phyloP scores from a whole-genome alignment of 2,797 vertebrate species.

The Melanotaenia trifasciata region DNA sequence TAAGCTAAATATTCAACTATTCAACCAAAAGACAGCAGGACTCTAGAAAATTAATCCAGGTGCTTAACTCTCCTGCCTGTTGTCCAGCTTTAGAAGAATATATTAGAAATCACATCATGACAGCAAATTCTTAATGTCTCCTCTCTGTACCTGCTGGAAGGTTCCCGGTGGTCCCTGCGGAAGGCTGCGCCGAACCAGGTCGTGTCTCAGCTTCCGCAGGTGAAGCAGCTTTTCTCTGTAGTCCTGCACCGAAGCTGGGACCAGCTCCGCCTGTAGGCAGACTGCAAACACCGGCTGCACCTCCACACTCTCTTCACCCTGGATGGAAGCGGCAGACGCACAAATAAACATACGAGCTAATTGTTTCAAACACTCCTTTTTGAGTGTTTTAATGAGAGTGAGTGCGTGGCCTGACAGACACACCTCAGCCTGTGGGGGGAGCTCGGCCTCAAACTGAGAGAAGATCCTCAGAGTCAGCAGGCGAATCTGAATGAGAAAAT shows the following conservation, averaged over 20 bases:
- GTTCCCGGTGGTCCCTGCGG: conserved; percentile 72
- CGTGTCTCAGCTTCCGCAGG: conserved; percentile 92
- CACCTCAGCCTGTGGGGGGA: conserved; percentile 86
- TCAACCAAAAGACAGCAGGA: not conserved
- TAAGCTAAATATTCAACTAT: too few species aligned
- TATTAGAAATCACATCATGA: not conserved
- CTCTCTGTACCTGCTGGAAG: conserved; percentile 88
- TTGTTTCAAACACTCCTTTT: not conserved
- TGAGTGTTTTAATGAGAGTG: not conserved
- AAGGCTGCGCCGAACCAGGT: conserved; percentile 84
- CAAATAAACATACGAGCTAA: not conserved
- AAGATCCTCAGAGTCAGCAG: conserved; percentile 93
- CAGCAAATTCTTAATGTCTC: not conserved
- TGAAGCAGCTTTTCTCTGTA: conserved; percentile 96
- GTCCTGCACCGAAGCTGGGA: conserved; percentile 93
- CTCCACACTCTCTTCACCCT: conserved; percentile 84
- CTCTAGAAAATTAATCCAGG: too few species aligned
- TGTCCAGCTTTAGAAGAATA: not conserved
- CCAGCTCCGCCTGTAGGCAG: conserved; percentile 92
- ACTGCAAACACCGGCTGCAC: conserved; percentile 86
- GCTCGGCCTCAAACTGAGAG: conserved; percentile 88
- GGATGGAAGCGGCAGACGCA: conserved; percentile 8
- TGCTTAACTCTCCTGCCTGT: not conserved
- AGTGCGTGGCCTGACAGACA: not conserved
- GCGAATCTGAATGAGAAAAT: conserved; percentile 85